phyloP scores from a whole-genome alignment of 2,888 invertebrate species.

The Drosophila sordidula region DNA sequence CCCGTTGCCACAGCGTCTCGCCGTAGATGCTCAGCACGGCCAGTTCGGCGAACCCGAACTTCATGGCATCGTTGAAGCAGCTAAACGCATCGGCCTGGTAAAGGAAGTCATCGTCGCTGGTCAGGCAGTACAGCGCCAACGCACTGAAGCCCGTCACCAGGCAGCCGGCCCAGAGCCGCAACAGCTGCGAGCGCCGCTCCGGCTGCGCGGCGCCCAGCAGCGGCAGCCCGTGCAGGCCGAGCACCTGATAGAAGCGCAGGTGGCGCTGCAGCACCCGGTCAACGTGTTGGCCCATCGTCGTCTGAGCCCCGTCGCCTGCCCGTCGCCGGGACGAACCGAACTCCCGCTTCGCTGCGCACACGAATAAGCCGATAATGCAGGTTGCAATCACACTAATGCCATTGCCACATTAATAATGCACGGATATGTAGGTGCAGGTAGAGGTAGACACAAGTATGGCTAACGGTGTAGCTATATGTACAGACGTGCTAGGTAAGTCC shows the following conservation, averaged over 20 bases:
- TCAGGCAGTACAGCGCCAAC: slow-evolving; percentile 32
- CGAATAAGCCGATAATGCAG: not conserved
- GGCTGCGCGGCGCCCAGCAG: slow-evolving; percentile 35
- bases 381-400: not conserved
- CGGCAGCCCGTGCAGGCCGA: slow-evolving; percentile 71
- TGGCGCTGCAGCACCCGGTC: slow-evolving; percentile 60
- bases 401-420: not conserved
- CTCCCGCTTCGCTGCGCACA: not conserved
- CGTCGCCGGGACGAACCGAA: not conserved
- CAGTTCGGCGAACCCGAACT: slow-evolving; percentile 58
- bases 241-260: slow-evolving; percentile 69
- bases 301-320: slow-evolving; percentile 12
- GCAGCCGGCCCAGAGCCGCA: slow-evolving; percentile 58
- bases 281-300: slow-evolving; percentile 41
- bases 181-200: not conserved
- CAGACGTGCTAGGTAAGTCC: too few species aligned
- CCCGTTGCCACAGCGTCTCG: slow-evolving; percentile 56
- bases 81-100: slow-evolving; percentile 64
- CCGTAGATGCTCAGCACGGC: slow-evolving; percentile 65
- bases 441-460: not conserved
- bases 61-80: slow-evolving; percentile 71
- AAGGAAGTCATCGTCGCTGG: slow-evolving; percentile 58
- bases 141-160: slow-evolving; percentile 47
- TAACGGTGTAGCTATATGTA: too few species aligned
- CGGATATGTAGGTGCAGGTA: not conserved